Evolutionary conservation across 2,888 invertebrate genomes (phyloP), one percentile per base, ranked within the genome.

Genomic region (Caenorhabditis afra): DNA sequence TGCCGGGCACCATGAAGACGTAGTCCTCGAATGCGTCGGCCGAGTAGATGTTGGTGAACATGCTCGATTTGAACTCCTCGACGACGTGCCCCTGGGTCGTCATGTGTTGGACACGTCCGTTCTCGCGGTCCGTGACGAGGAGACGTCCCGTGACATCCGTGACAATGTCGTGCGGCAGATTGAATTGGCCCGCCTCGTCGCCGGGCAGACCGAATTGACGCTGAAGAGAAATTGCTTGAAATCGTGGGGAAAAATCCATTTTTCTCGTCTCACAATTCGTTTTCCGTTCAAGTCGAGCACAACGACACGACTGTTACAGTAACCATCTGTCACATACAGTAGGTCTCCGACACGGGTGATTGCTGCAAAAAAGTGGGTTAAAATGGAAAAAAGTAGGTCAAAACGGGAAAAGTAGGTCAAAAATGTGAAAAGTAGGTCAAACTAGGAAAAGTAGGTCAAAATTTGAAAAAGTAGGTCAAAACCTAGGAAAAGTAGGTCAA

Each of bases 121-220:
- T 92, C 86, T 92, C 91, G 52, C 93, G 85, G 86, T 93, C 92
- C 2, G 92, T 92, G 11, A 92, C 91, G 82, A 91, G 91, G 3
- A 92, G 74, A 59, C 91, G 84, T 22, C 90, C 87, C 45, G 91
- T 90, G 79, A 91, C 91, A 45, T 89, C 90, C 18, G 91, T 73
- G 2, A 91, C 86, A 47, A 92, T 84, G 75, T 91, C 91, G 85
- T 92, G 92, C 4, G 92, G 92, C 58, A 92, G 82, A 47, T 87
- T 86, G 85, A 92, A 91, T 29, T 90, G 81, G 12, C 68, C 77
- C 11, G 57, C 44, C 12, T 81, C 80, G 41, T 83, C 80, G 12
- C 90, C 68, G 79, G 88, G 41, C 85, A 89, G 20, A 79, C 90
- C 79, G 62, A 81, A 82, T 75, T 79, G 66, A 50, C 58, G 59